Conservation (phyloP, 2,888 invertebrate species). For the Chydorus sphaericus region DNA sequence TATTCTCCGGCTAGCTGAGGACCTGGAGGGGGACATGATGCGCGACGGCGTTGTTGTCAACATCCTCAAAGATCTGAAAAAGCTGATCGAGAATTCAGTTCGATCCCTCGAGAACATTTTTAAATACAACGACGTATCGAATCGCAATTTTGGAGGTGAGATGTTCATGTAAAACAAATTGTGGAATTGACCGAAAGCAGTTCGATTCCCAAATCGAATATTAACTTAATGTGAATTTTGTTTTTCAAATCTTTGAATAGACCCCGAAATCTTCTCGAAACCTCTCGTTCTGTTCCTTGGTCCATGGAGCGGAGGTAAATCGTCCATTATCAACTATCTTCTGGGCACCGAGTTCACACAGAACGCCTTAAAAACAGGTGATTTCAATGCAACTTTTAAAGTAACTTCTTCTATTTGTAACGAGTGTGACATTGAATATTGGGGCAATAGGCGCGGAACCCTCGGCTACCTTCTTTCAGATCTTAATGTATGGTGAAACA, state of each 20-base stretch:
- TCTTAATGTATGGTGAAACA: conserved; percentile 73
- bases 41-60: conserved; percentile 58
- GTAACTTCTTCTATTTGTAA: not conserved
- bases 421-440: not conserved
- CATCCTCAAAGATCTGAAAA: conserved; percentile 69
- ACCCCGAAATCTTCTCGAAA: conserved; percentile 88
- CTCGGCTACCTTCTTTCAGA: conserved; percentile 81
- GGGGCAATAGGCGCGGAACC: conserved; percentile 65
- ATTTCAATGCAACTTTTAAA: conserved; percentile 16
- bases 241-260: conserved; percentile 30
- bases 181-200: not conserved
- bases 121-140: conserved; percentile 81
- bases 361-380: conserved; percentile 74
- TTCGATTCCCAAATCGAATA: not conserved
- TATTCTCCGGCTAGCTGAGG: conserved; percentile 62
- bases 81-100: conserved; percentile 68
- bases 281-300: conserved; percentile 87
- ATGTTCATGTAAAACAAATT: too few relatives aligned
- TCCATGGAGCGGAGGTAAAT: conserved; percentile 93
- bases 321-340: conserved; percentile 82
- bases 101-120: conserved; percentile 80
- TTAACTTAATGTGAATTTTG: too few relatives aligned
- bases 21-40: conserved; percentile 48
- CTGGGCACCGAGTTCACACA: conserved; percentile 71
- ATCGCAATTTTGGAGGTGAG: conserved; percentile 65